Conservation (phyloP, 2,797 vertebrate species). For the Urophycis tenuis region DNA sequence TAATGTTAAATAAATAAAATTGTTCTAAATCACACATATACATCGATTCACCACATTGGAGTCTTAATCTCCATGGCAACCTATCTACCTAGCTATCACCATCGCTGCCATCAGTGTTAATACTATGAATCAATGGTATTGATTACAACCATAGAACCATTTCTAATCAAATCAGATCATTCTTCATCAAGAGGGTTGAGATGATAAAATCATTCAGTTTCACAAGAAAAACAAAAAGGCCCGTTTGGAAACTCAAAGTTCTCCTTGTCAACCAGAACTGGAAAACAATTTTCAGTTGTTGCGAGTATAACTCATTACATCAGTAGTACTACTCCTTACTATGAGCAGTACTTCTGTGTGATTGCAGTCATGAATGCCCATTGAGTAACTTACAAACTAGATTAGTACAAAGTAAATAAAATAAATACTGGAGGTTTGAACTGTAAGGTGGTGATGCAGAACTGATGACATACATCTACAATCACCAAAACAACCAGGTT, state of each 20-base stretch:
- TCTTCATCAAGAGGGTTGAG: background rate
- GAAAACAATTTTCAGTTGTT: background rate
- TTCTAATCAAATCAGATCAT: background rate
- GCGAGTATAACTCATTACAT: background rate
- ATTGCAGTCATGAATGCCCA: background rate
- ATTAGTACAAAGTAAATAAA: too few species aligned
- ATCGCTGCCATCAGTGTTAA: background rate
- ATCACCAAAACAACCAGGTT: too few species aligned
- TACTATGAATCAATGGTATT: conserved; percentile 1
- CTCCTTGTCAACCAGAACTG: background rate
- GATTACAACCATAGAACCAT: background rate
- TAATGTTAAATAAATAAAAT: background rate
- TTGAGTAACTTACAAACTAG: too few species aligned
- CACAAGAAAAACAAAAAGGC: background rate
- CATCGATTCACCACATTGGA: too few species aligned
- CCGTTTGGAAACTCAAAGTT: background rate
- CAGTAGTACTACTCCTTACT: background rate
- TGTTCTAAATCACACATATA: background rate
- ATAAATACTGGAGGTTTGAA: too few species aligned
- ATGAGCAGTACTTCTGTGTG: background rate
- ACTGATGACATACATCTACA: too few species aligned
- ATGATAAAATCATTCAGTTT: too few species aligned
- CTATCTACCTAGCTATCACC: background rate
- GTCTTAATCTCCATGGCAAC: background rate
- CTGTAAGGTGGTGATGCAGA: too few species aligned